Evolutionary conservation across 1,140 invertebrate species (phyloP).

Genomic region (Bactericera cockerelli): DNA sequence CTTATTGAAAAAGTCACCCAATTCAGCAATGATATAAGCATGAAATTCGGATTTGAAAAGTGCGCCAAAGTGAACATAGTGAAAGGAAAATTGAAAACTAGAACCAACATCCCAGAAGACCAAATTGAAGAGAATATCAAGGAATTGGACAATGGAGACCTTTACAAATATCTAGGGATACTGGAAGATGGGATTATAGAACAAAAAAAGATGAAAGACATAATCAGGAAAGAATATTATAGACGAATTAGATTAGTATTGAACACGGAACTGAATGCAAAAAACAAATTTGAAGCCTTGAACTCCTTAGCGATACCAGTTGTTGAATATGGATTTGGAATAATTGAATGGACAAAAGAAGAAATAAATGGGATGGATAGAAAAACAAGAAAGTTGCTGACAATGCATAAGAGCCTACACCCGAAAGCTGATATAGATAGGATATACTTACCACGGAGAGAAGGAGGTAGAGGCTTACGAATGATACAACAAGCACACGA

Average conservation of each 20-base stretch:
- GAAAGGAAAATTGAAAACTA: neutral
- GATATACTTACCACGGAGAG: neutral
- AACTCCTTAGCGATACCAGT: neutral
- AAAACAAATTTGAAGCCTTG: constrained; percentile 6
- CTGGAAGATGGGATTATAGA: neutral
- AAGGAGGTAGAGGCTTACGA: neutral
- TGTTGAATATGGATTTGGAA: constrained; percentile 7
- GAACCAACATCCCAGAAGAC: neutral
- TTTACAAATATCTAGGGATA: constrained; percentile 1
- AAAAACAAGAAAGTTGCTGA: constrained; percentile 1
- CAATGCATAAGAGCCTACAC: neutral
- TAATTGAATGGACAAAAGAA: neutral
- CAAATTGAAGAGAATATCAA: neutral
- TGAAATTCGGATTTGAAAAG: constrained; percentile 4
- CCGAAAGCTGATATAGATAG: neutral
- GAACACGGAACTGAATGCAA: neutral
- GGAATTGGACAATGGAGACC: neutral
- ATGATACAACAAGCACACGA: neutral
- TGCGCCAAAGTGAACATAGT: neutral
- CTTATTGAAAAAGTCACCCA: neutral
- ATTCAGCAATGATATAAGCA: constrained; percentile 7
- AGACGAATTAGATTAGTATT: neutral
- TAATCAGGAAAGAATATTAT: neutral
- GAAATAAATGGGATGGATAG: neutral
- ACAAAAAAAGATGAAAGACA: neutral